These are phyloP conservation scores for Notarius quadriscutis DNA, from an alignment of 2,113 vertebrate species.

Conservation along the genomic window DNA sequence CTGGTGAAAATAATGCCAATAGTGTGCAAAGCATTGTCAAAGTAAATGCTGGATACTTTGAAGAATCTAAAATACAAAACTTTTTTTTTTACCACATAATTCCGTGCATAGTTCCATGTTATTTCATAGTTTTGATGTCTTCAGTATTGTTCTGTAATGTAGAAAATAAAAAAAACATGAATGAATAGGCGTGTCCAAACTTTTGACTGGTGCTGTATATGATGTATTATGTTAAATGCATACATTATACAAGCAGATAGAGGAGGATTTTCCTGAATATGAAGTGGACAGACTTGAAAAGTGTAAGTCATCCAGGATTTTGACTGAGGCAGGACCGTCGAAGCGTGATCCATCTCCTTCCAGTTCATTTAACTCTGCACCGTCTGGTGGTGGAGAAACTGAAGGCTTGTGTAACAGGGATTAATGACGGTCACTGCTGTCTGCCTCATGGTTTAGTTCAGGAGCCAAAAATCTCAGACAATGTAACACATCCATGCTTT, in stretches of 20 bases:
- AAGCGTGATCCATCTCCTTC: conserved; percentile 39
- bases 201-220: too few species aligned
- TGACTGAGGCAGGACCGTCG: neutral
- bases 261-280: neutral
- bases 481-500: neutral
- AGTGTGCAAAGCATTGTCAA: too few species aligned
- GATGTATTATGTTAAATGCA: neutral
- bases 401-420: conserved; percentile 59
- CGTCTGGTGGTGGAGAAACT: conserved; percentile 53
- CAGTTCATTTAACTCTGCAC: conserved; percentile 69
- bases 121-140: too few species aligned
- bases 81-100: too few species aligned
- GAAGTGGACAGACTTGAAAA: neutral
- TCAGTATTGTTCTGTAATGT: too few species aligned
- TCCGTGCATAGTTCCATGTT: too few species aligned
- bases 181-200: too few species aligned
- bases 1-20: too few species aligned
- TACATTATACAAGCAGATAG: neutral
- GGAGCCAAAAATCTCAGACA: neutral
- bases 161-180: too few species aligned
- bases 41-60: too few species aligned
- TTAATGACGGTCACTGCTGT: conserved; percentile 62
- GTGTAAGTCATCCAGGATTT: neutral
- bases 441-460: conserved; percentile 1
- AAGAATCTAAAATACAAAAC: too few species aligned